These are phyloP conservation scores for Trichopria drosophilae DNA, from an alignment of 2,888 invertebrate species.

Conservation along the genomic window DNA sequence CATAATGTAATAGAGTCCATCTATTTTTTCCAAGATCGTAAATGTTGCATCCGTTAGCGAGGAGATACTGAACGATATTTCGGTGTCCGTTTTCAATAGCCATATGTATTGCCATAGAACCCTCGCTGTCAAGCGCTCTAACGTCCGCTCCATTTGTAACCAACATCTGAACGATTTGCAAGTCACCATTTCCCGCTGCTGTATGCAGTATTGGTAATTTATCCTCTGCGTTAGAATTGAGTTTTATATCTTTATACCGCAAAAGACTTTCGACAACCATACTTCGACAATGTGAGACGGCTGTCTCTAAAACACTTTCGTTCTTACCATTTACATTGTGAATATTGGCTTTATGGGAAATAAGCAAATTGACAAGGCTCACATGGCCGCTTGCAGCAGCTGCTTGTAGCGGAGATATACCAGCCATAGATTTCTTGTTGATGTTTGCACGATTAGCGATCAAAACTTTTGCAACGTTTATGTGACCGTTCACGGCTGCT, in stretches of 20 bases:
- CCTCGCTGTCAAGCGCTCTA: slow-evolving; percentile 12
- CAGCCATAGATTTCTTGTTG: slow-evolving; percentile 23
- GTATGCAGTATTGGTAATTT: slow-evolving; percentile 31
- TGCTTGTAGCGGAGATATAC: slow-evolving; percentile 32
- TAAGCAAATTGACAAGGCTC: slow-evolving; percentile 22
- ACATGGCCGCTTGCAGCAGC: slow-evolving; percentile 28
- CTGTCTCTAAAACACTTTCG: slow-evolving; percentile 27
- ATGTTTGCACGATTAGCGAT: slow-evolving; percentile 30
- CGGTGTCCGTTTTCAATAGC: slow-evolving; percentile 23
- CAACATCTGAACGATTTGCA: slow-evolving; percentile 12
- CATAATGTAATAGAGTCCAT: slow-evolving; percentile 35
- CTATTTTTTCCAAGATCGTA: slow-evolving; percentile 1
- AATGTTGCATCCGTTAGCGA: slow-evolving; percentile 4
- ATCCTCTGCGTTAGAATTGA: slow-evolving; percentile 2
- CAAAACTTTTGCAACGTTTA: slow-evolving; percentile 26
- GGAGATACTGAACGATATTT: slow-evolving; percentile 9
- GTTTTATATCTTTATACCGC: slow-evolving; percentile 14
- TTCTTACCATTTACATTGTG: slow-evolving; percentile 6
- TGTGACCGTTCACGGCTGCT: slow-evolving; percentile 29
- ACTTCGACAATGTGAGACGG: slow-evolving; percentile 25
- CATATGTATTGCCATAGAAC: slow-evolving; percentile 23
- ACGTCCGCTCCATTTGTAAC: slow-evolving; percentile 24
- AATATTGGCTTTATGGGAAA: slow-evolving; percentile 19
- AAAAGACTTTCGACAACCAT: slow-evolving; percentile 26
- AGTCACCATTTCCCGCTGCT: slow-evolving; percentile 32